Evolutionary conservation across 2,888 invertebrate species (phyloP).

Genomic region (Neoitamus cyanurus): DNA sequence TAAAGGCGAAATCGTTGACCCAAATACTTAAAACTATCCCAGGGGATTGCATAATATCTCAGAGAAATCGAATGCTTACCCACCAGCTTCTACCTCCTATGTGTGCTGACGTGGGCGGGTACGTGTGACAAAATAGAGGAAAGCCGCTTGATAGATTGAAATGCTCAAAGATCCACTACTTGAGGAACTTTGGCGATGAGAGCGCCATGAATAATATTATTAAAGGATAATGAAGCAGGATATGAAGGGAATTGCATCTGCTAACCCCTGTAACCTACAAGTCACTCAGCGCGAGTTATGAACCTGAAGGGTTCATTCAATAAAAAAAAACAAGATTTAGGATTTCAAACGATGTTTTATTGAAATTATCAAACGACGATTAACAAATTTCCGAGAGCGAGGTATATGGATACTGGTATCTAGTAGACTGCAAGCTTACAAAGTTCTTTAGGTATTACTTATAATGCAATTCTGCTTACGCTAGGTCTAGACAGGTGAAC

Average conservation of each 20-base stretch:
- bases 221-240: background rate
- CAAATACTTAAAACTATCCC: background rate
- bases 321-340: too few species aligned
- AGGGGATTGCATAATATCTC: background rate
- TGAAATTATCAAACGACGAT: too few species aligned
- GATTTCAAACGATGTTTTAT: too few species aligned
- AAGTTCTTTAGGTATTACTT: too few species aligned
- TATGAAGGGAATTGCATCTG: background rate
- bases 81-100: background rate
- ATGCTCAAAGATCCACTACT: background rate
- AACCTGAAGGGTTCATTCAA: too few species aligned
- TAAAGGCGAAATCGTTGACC: background rate
- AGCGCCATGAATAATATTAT: background rate
- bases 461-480: too few species aligned
- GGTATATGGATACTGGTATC: too few species aligned
- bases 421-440: too few species aligned
- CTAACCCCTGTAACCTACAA: too few species aligned
- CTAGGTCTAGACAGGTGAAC: too few species aligned
- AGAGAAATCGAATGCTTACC: background rate
- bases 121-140: background rate
- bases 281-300: background rate
- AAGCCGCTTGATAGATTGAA: background rate
- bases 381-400: too few species aligned
- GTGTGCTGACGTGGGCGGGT: background rate
- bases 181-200: background rate